Base-by-base conservation (phyloP, 2,797 vertebrate genomes). In the Brotula barbata region DNA sequence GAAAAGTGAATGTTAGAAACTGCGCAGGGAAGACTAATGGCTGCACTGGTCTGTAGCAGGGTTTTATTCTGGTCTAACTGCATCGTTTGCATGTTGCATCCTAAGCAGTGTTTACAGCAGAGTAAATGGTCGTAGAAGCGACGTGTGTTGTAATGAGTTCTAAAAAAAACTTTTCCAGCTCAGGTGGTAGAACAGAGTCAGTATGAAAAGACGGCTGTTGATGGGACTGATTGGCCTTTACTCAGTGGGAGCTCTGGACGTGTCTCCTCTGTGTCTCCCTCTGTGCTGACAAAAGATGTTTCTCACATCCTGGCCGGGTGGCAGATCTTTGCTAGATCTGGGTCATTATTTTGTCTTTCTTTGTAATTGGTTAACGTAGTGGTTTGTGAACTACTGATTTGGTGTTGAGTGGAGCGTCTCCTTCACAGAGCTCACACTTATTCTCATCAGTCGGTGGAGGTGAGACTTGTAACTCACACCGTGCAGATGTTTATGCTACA, bases 301-400 rank as follows among this genome's bases (percentile, higher is more conserved):
- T 55, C 49, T 28, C 21, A 16, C 51, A 40, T 63, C 52, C 36
- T 39, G 53, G 40, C 51, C 52, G 58, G 41, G 42, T 68, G 58
- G 61, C 48, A 51, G 52, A 51, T 39, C n/a, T 53, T 17, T 64
- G 61, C 63, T 64, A 62, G 41, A 69, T 66, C 40, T 61, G 65
- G 63, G 66, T 69, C 71, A 19, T 70, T 22, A 14, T 69, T 49
- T 40, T 31, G 25, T 60, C 23, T 31, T 17, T 69, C 19, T 42
- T 64, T 75, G 73, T 73, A 79, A 73, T 74, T 67, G 37, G 36
- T 41, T 58, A 41, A 66, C 71, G 58, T 33, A 14, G 33, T 12
- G 6, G 48, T 40, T 41, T 68, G 59, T 50, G 8, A 28, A 4
- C 25, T 47, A 46, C 49, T 65, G 47, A 72, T 73, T 49, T 21